Evolutionary conservation across 2,113 vertebrate genomes (phyloP).

Genomic region (Dryoscopus gambensis): DNA sequence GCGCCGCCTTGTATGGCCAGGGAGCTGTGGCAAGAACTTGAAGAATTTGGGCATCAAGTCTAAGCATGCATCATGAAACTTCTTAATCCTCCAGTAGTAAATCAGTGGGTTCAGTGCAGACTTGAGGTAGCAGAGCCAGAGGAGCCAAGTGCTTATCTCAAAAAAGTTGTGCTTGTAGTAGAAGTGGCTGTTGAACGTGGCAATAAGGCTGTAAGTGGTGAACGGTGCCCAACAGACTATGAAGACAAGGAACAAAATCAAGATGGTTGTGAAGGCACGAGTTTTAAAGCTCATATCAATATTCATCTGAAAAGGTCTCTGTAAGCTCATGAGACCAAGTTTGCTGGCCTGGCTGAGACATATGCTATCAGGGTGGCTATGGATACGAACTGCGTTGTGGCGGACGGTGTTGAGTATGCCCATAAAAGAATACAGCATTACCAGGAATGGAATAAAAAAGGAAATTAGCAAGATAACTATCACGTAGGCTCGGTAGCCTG

Average conservation of each 20-base stretch:
- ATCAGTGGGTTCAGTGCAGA: constrained; percentile 97
- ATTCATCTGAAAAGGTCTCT: constrained; percentile 94
- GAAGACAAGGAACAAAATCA: constrained; percentile 95
- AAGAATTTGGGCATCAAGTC: constrained; percentile 95
- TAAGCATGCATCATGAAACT: constrained; percentile 95
- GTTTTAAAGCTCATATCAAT: constrained; percentile 99
- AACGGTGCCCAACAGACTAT: constrained; percentile 94
- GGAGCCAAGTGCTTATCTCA: constrained; percentile 95
- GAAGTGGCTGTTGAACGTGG: constrained; percentile 88
- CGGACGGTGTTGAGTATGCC: constrained; percentile 94
- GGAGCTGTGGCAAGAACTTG: constrained; percentile 90
- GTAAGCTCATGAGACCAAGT: constrained; percentile 92
- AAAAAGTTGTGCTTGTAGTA: constrained; percentile 92
- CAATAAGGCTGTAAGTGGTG: constrained; percentile 90
- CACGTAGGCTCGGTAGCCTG: constrained; percentile 87
- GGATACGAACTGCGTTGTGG: constrained; percentile 93
- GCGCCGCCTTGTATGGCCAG: constrained; percentile 85
- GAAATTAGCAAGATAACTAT: constrained; percentile 85
- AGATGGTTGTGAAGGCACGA: constrained; percentile 98
- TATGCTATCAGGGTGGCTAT: constrained; percentile 91
- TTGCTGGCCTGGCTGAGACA: constrained; percentile 97
- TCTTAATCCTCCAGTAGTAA: constrained; percentile 99
- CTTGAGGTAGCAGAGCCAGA: constrained; percentile 99
- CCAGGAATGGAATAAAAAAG: constrained; percentile 91
- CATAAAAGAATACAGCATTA: constrained; percentile 95